Base-by-base conservation (phyloP, 2,888 invertebrate species). In the Minunthozetes semirufus region DNA sequence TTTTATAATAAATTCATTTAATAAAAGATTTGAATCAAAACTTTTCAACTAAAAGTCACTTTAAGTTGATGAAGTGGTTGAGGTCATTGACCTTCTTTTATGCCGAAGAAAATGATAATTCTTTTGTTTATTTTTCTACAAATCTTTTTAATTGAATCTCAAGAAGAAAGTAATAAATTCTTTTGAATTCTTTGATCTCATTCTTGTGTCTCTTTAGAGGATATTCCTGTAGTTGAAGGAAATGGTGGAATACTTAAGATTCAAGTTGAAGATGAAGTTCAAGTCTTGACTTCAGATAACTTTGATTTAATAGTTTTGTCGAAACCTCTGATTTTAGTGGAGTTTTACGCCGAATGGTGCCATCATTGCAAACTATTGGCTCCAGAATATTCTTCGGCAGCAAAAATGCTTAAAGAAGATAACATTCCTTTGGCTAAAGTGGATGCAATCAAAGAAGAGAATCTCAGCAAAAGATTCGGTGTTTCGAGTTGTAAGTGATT, bases 301-400 rank as follows among this genome's bases (percentile, higher is more conserved):
- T 85, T 85, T 81, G 83, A 84, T 76, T 81, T 82, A 72, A 81
- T 82, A 27, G 79, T 85, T 11, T 78, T 80, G 17, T 78, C 80
- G 4, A 80, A 84, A 61, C 84, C 85, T 50, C 82, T 82, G 17
- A 80, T 85, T 17, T 81, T 87, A 46, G 84, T 87, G 19, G 86
- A 86, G 79, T 87, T 87, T 79, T 87, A 86, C 81, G 86, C 87
- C n/a, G 86, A 86, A 33, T 86, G 86, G 86, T 87, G 87, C 81
- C 87, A 86, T 59, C 87, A 88, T 79, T 88, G 87, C 82, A 86
- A 87, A 81, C 80, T 84, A 11, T 79, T 86, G 33, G 84, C 82
- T 38, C 87, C 87, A 29, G 86, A 86, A 79, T 86, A 83, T 80
- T 83, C 82, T 33, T 83, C 82, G 76, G 86, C 86, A 73, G 86